These are phyloP conservation scores for Phyllostomus hastatus DNA, from an alignment of 2,113 vertebrate species.

Conservation along the genomic window DNA sequence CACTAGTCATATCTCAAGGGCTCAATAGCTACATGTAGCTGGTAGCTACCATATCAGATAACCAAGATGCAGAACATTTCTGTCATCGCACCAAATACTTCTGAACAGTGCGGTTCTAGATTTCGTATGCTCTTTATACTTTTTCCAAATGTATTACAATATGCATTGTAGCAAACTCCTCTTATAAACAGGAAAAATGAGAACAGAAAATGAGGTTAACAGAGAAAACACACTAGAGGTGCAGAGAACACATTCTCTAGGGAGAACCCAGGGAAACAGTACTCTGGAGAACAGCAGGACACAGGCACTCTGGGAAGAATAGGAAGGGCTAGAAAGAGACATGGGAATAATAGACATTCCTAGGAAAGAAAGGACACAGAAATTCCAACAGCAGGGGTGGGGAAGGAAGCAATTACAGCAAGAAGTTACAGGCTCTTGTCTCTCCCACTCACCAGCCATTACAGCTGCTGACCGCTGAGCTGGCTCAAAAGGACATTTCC, in stretches of 20 bases:
- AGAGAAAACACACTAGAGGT: background rate
- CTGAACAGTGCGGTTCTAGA: background rate
- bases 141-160: constrained; percentile 42
- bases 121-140: background rate
- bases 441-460: constrained; percentile 83
- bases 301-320: constrained; percentile 29
- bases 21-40: background rate
- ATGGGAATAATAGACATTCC: background rate
- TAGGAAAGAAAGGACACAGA: constrained; percentile 18
- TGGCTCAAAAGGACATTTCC: constrained; percentile 92
- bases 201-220: background rate
- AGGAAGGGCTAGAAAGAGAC: constrained; percentile 33
- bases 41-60: background rate
- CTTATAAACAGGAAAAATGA: background rate
- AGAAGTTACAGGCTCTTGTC: constrained; percentile 54
- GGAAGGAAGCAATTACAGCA: constrained; percentile 43
- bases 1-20: background rate
- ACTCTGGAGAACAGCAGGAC: background rate
- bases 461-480: constrained; percentile 89
- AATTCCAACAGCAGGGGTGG: constrained; percentile 40
- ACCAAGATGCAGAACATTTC: background rate
- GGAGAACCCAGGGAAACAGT: background rate
- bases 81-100: background rate
- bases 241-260: background rate
- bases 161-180: constrained; percentile 32